phyloP scores from a whole-genome alignment of 2,113 vertebrate genomes.

The Xiphias gladius region DNA sequence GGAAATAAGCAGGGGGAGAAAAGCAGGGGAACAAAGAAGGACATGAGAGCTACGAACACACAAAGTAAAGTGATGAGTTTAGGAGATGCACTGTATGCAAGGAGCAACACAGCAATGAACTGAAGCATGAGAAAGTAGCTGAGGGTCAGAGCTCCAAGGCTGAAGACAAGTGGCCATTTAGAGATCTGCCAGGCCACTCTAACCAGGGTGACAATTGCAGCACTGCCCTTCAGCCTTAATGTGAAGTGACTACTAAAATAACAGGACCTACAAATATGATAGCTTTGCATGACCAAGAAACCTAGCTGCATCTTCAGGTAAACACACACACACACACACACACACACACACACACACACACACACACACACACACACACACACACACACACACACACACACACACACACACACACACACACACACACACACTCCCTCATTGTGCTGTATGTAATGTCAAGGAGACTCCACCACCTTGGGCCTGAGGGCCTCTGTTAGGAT shows the following conservation, averaged over 20 bases:
- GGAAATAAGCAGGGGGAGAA: constrained; percentile 18
- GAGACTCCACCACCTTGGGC: constrained; percentile 40
- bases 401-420: no score
- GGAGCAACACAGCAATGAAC: not conserved
- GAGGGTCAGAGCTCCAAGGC: constrained; percentile 19
- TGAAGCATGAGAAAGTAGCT: not conserved
- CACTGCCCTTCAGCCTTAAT: constrained; percentile 50
- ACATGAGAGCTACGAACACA: constrained; percentile 13
- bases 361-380: no score
- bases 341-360: no score
- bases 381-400: no score
- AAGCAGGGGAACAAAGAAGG: not conserved
- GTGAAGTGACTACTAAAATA: constrained; percentile 59
- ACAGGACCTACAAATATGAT: constrained; percentile 59
- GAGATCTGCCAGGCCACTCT: constrained; percentile 39
- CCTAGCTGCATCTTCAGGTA: constrained; percentile 10
- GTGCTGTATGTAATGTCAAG: constrained; percentile 17
- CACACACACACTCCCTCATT: not conserved
- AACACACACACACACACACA: constrained; percentile 6
- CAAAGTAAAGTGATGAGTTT: not conserved
- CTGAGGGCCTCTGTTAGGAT: constrained; percentile 32
- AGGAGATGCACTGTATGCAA: not conserved
- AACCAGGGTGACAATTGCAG: constrained; percentile 35
- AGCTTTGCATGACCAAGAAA: constrained; percentile 26
- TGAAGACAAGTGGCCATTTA: constrained; percentile 47